Conservation (phyloP, 2,888 invertebrate genomes). For the Cetonia aurata region DNA sequence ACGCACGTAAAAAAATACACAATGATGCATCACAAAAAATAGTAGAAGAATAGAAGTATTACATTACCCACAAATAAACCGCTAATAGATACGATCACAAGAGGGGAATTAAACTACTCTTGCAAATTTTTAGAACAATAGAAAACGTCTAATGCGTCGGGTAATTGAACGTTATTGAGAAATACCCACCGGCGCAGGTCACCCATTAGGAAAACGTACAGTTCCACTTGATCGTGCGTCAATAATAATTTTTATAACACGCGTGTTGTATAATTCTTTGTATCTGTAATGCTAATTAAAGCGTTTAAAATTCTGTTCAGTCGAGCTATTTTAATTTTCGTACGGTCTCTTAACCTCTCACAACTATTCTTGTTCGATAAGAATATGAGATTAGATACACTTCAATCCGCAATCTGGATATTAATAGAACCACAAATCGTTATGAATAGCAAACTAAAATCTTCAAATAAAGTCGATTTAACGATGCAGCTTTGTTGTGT, state of each 20-base stretch:
- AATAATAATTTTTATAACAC: constrained; percentile 31
- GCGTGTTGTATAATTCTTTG: constrained; percentile 28
- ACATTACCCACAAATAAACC: background rate
- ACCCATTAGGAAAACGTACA: constrained; percentile 11
- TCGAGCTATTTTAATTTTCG: constrained; percentile 10
- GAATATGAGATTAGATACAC: too few relatives aligned
- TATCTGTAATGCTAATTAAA: constrained; percentile 25
- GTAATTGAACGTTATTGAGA: constrained; percentile 37
- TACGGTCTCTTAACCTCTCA: background rate
- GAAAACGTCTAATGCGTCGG: constrained; percentile 8
- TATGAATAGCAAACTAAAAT: too few relatives aligned
- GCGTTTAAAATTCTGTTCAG: constrained; percentile 2
- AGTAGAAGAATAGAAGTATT: background rate
- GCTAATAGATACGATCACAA: background rate
- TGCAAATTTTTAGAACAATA: constrained; percentile 21
- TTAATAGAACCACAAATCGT: too few relatives aligned
- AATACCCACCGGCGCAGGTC: constrained; percentile 30
- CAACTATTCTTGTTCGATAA: too few relatives aligned
- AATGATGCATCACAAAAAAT: constrained; percentile 4
- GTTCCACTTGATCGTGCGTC: constrained; percentile 27
- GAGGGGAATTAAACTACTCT: constrained; percentile 18
- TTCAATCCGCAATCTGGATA: too few relatives aligned
- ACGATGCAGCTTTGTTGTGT: too few relatives aligned
- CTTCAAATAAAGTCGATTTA: too few relatives aligned
- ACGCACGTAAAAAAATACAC: constrained; percentile 13